Percentiles rank a stretch among this genome's conserved stretches.
phyloP scores from a whole-genome alignment of 2,113 vertebrate genomes.

The Phocoena sinus region DNA sequence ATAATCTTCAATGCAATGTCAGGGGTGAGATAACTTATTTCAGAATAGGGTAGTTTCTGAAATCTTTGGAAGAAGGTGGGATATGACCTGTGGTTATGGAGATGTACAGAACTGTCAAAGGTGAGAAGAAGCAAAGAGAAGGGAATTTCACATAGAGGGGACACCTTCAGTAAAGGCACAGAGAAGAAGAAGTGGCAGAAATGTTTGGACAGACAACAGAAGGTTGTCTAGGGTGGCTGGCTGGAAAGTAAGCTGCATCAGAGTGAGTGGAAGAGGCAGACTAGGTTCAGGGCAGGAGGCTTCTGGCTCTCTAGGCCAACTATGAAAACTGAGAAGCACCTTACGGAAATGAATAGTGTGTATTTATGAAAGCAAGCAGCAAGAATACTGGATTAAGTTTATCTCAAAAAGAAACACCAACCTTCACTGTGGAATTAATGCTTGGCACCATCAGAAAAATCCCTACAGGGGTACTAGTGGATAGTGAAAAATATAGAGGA shows the following conservation, averaged over 20 bases:
- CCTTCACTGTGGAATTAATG: neutral
- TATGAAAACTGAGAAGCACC: neutral
- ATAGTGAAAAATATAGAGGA: neutral
- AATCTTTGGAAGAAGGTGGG: neutral
- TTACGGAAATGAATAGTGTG: neutral
- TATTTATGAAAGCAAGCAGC: neutral
- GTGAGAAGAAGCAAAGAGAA: neutral
- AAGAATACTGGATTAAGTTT: neutral
- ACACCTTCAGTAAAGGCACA: neutral
- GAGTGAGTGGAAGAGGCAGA: neutral
- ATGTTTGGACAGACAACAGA: neutral
- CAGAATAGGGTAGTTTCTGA: neutral
- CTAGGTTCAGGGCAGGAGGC: neutral
- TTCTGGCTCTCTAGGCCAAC: neutral
- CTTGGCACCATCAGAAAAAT: neutral
- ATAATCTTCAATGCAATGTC: neutral
- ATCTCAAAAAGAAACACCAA: neutral
- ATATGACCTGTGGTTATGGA: neutral
- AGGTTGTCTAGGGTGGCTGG: neutral
- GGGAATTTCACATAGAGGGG: neutral
- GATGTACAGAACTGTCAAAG: neutral
- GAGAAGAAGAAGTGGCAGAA: neutral
- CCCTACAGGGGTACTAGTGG: neutral
- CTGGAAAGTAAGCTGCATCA: neutral
- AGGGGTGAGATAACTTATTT: neutral